A percentile compares a stretch with the other conserved stretches of the same genome.
phyloP scores from a whole-genome alignment of 2,797 vertebrate species.

The Brotogeris chrysoptera region DNA sequence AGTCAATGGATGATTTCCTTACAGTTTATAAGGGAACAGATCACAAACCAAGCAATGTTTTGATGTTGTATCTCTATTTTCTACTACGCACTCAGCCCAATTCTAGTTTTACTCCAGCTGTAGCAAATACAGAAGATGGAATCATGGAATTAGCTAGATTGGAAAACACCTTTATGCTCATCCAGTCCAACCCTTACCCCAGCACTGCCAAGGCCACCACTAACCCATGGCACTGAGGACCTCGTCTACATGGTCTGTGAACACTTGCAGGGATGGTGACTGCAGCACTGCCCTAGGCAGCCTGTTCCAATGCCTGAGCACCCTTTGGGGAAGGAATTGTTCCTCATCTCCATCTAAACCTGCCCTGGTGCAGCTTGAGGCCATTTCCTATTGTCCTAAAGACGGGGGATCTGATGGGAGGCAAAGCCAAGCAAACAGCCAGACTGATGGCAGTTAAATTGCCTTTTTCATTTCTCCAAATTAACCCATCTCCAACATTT shows the following conservation, averaged over 20 bases:
- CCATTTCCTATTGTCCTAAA: background rate
- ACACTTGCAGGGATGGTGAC: background rate
- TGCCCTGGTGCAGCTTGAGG: background rate
- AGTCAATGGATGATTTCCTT: background rate
- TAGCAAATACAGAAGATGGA: background rate
- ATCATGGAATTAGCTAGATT: background rate
- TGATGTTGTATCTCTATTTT: background rate
- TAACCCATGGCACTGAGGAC: background rate
- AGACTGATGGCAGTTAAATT: background rate
- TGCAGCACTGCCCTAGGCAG: background rate
- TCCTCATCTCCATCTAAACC: background rate
- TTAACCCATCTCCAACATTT: background rate
- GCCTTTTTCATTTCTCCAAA: background rate
- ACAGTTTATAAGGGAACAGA: background rate
- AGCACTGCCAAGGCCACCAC: background rate
- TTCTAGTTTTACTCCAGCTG: background rate
- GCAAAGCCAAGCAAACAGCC: background rate
- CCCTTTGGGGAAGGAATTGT: background rate
- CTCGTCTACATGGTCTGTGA: background rate
- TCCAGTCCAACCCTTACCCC: background rate
- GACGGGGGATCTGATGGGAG: background rate
- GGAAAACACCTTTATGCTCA: background rate
- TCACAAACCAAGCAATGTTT: background rate
- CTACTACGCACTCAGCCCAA: background rate
- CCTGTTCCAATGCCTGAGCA: background rate